Evolutionary conservation across 2,888 invertebrate species (phyloP).

Genomic region (Ophion slaviceki): DNA sequence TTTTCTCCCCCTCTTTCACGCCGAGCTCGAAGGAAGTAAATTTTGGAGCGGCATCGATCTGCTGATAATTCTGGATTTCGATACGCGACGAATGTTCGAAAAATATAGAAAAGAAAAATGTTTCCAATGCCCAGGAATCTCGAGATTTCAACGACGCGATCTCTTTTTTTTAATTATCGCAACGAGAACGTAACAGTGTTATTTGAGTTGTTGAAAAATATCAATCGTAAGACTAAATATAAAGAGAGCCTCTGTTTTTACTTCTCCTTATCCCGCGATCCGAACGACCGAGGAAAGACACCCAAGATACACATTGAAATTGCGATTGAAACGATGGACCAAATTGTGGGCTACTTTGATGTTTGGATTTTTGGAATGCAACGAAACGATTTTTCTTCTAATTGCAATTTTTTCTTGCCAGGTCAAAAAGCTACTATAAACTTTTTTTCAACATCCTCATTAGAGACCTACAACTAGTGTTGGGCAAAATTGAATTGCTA

Average conservation of each 20-base stretch:
- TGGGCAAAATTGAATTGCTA: too few relatives aligned
- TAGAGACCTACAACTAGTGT: too few relatives aligned
- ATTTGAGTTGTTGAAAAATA: constrained; percentile 31
- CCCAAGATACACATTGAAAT: constrained; percentile 47
- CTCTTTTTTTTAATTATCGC: too few relatives aligned
- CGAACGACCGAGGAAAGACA: constrained; percentile 36
- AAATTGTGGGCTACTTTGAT: not conserved
- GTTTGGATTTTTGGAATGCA: not conserved
- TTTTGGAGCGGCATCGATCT: constrained; percentile 37
- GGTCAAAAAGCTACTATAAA: too few relatives aligned
- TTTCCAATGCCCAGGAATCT: constrained; percentile 9
- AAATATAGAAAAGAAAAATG: not conserved
- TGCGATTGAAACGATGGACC: constrained; percentile 39
- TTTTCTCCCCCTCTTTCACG: constrained; percentile 4
- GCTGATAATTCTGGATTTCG: constrained; percentile 35
- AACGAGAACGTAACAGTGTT: not conserved
- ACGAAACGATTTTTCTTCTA: too few relatives aligned
- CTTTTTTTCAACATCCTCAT: too few relatives aligned
- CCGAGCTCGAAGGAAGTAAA: constrained; percentile 41
- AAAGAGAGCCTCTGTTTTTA: not conserved
- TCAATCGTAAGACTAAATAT: not conserved
- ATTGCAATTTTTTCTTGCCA: too few relatives aligned
- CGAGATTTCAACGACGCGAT: not conserved
- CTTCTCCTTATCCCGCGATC: constrained; percentile 24
- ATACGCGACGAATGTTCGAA: constrained; percentile 11